Evolutionary conservation across 2,888 invertebrate species (phyloP).

Genomic region (Hypsopygia costalis): DNA sequence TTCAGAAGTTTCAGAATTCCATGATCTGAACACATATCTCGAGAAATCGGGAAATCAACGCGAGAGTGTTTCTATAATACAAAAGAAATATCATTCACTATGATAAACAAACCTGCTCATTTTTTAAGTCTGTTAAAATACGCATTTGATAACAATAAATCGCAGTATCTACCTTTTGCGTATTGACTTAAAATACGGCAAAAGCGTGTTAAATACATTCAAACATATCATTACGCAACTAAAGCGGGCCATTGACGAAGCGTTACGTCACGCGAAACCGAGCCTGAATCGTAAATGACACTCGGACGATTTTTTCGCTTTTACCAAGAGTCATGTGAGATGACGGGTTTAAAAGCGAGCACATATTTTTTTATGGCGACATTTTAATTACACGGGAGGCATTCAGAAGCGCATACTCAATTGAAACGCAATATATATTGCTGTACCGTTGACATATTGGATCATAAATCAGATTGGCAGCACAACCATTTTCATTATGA

Average conservation of each 20-base stretch:
- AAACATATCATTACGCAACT: constrained; percentile 11
- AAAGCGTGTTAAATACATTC: constrained; percentile 2
- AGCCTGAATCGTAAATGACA: constrained; percentile 3
- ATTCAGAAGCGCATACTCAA: constrained; percentile 29
- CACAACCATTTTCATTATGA: constrained; percentile 2
- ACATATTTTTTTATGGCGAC: constrained; percentile 27
- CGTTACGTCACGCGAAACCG: neutral
- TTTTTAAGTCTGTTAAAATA: too few species aligned
- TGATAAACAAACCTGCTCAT: too few species aligned
- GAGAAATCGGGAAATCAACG: too few species aligned
- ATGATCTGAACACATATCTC: too few species aligned
- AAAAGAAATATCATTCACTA: too few species aligned
- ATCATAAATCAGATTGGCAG: constrained; percentile 6
- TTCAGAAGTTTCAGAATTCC: too few species aligned
- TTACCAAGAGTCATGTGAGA: too few species aligned
- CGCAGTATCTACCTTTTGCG: neutral
- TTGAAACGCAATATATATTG: constrained; percentile 35
- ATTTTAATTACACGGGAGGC: constrained; percentile 29
- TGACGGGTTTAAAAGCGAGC: too few species aligned
- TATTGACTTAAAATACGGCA: neutral
- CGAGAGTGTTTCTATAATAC: too few species aligned
- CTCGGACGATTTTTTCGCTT: too few species aligned
- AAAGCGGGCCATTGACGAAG: constrained; percentile 1
- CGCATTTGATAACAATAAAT: neutral
- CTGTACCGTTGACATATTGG: constrained; percentile 4